Evolutionary conservation across 1,140 invertebrate genomes (phyloP), one percentile per base, ranked within the genome.

Genomic region (Mizuhopecten yessoensis): DNA sequence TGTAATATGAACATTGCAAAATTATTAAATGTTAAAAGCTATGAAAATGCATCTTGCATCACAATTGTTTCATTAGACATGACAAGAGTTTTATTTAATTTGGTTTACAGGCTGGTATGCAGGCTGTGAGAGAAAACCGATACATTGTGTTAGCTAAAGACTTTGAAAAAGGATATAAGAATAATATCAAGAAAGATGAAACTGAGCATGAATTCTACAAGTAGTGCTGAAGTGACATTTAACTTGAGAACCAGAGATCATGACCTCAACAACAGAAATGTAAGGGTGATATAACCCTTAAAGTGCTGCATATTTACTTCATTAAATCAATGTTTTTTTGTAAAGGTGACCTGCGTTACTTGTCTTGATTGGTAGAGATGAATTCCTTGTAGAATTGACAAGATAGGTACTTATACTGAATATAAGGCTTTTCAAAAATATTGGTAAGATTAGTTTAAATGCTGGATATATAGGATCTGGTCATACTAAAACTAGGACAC

Each of bases 181-280:
- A 99, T 96, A 99, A 99, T 96, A 99, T 99, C 93, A 99, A 99
- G 97, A 99, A 99, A 96, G 99, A 99, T 97, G 99, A 99, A 97
- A 98, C 99, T 94, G 99, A 99, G 97, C 99, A 99, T 95, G 99
- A 99, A 96, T 99, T 99, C 97, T 99, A 99, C 96, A 99, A 99
- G 97, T 99, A 99, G 92, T n/a, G n/a, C n/a, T n/a, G n/a, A n/a
- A n/a, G n/a, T 57, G 45, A 57, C 45, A 49, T 34, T 75, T 49
- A 20, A 49, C 45, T 20, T n/a, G 20, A 20, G 57, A n/a, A 75
- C 57, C 57, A n/a, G n/a, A 75, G 57, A 29, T 75, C 7, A 1
- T 3, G 57, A 75, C n/a, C 1, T 75, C 57, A 29, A 3, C 5
- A 75, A 75, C 17, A 75, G n/a, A 2, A 75, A n/a, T 75, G 57